phyloP scores from a whole-genome alignment of 2,888 invertebrate genomes.

The Lasioglossum oenotherae region DNA sequence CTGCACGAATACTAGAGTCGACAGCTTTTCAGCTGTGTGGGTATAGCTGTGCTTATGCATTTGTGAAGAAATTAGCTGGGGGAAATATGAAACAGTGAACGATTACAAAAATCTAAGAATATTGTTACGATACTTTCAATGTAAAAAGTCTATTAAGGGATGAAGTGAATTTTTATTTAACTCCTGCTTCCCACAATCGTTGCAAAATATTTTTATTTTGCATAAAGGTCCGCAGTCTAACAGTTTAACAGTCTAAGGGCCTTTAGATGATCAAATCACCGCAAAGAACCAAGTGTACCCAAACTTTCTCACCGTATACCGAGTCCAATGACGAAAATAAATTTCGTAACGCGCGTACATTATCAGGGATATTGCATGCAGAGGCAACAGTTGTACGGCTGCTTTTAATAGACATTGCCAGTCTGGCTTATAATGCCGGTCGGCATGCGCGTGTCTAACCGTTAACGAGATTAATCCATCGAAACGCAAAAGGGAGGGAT shows the following conservation, averaged over 20 bases:
- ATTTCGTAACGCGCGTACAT: background rate
- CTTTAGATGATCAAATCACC: background rate
- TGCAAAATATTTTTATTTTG: too few relatives aligned
- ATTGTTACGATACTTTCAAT: too few relatives aligned
- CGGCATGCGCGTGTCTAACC: slow-evolving; percentile 9
- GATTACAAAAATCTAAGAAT: too few relatives aligned
- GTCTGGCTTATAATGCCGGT: slow-evolving; percentile 10
- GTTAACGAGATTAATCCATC: slow-evolving; percentile 53
- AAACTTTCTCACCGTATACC: background rate
- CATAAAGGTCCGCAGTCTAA: too few relatives aligned
- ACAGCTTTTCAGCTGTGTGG: too few relatives aligned
- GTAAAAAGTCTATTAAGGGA: too few relatives aligned
- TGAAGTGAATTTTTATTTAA: too few relatives aligned
- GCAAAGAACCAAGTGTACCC: background rate
- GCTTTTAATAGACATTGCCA: slow-evolving; percentile 19
- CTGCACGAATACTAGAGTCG: background rate
- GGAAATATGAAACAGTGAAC: too few relatives aligned
- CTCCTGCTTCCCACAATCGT: too few relatives aligned
- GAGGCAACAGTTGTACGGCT: slow-evolving; percentile 7
- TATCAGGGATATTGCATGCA: background rate
- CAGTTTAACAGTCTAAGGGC: too few relatives aligned
- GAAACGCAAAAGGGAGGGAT: slow-evolving; percentile 9
- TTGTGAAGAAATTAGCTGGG: too few relatives aligned
- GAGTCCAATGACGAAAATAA: background rate
- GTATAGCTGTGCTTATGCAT: too few relatives aligned